Percentiles rank a stretch among this genome's conserved stretches.
Evolutionary conservation across 2,888 invertebrate genomes (phyloP).

Genomic region (Sarcophaga subvicina): DNA sequence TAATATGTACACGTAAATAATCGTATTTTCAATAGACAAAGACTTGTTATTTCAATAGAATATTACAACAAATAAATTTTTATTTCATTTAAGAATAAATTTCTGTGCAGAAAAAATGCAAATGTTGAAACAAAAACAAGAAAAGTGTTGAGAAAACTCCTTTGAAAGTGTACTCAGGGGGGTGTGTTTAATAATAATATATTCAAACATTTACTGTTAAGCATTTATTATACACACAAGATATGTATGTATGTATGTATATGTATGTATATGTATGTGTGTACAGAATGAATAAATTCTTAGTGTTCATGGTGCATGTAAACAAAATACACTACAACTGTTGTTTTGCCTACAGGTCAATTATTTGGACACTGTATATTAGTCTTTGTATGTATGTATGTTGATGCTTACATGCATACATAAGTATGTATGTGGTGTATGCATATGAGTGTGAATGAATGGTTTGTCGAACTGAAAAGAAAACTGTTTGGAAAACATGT

Average conservation of each 20-base stretch:
- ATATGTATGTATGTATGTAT: background rate
- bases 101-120: no score
- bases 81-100: no score
- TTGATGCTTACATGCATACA: background rate
- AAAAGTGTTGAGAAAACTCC: no score
- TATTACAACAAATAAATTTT: no score
- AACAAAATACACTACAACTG: background rate
- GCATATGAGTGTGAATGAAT: background rate
- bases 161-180: no score
- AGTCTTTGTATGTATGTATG: background rate
- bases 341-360: constrained; percentile 22
- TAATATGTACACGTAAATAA: no score
- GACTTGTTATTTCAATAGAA: no score
- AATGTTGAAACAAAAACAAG: no score
- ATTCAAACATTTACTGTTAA: no score
- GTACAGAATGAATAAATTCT: background rate
- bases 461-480: background rate
- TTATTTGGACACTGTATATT: constrained; percentile 19
- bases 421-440: background rate
- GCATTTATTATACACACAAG: no score
- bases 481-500: constrained; percentile 6
- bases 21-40: no score
- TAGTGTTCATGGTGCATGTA: background rate
- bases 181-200: no score
- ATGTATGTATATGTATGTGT: background rate